Evolutionary conservation across 2,888 invertebrate genomes (phyloP), one percentile per base, ranked within the genome.

Genomic region (Colostygia pectinataria): DNA sequence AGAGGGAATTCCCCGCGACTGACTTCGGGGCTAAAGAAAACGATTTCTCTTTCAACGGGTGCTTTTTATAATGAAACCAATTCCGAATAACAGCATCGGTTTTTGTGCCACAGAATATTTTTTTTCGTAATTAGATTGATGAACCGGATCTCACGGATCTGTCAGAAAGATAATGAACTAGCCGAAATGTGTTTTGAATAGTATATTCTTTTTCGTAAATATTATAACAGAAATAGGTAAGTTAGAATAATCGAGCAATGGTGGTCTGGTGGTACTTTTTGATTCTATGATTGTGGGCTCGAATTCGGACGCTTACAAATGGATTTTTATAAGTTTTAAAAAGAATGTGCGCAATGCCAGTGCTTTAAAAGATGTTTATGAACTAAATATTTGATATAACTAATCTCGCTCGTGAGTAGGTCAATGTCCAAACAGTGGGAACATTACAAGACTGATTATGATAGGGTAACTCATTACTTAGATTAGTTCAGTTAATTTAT

Each of bases 101-200:
- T 61, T 57, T 57, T 52, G 44, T 27, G 38, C 49, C 69, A 61
- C 63, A n/a, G 59, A 68, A 13, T 5, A 61, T 74, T 79, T 78
- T 80, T 77, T 79, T 72, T 74, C 74, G 65, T 87, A 84, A 86
- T 85, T 84, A 80, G 80, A 80, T 81, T 82, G 83, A 86, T 84
- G 75, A 77, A 80, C 71, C 69, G 68, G 66, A 71, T 69, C 73
- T 73, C 74, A 66, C 77, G 77, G 77, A 79, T 78, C 77, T 83
- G 81, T 80, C 84, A 75, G 56, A 65, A 72, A 77, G 71, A 83
- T 85, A 88, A 85, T 84, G 79, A 84, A 83, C 70, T 73, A 64
- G 47, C 55, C 65, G 55, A 73, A 80, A 79, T 71, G 65, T 77
- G 74, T 71, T 77, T 77, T 75, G 71, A 68, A 69, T 66, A 28